These are phyloP conservation scores for Sebastes wilsoni DNA, from an alignment of 2,797 vertebrate genomes.

Conservation along the genomic window DNA sequence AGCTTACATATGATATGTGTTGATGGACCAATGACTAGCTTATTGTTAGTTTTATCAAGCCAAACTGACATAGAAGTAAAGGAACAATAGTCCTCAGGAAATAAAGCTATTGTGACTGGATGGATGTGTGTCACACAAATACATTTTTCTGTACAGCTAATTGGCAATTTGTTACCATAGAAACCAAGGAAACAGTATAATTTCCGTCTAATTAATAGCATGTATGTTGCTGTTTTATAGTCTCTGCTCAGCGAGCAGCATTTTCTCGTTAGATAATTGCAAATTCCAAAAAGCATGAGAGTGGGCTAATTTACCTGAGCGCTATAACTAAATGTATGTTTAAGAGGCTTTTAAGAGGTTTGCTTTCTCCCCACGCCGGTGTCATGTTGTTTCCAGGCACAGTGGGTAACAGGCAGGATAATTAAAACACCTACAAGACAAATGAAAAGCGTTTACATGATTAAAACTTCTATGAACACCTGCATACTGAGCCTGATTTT, in stretches of 20 bases:
- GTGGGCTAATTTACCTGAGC: constrained; percentile 75
- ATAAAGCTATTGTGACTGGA: constrained; percentile 34
- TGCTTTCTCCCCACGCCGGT: constrained; percentile 25
- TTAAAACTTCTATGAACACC: constrained; percentile 47
- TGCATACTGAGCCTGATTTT: constrained; percentile 26
- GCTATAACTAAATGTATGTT: constrained; percentile 70
- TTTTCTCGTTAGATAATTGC: constrained; percentile 77
- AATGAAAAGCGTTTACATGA: constrained; percentile 45
- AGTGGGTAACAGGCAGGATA: constrained; percentile 59
- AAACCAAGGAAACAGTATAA: constrained; percentile 48
- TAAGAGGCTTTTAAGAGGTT: constrained; percentile 55
- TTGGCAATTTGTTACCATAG: constrained; percentile 76
- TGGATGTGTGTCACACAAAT: constrained; percentile 51
- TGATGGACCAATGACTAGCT: background rate
- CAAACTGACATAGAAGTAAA: background rate
- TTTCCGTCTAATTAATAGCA: constrained; percentile 73
- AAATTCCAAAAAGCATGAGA: constrained; percentile 71
- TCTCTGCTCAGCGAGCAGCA: constrained; percentile 71
- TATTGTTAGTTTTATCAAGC: background rate
- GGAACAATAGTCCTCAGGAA: background rate
- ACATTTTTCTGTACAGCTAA: constrained; percentile 67
- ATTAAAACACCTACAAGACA: constrained; percentile 66
- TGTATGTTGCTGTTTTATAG: constrained; percentile 60
- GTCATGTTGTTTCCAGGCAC: constrained; percentile 52
- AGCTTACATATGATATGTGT: background rate